Conservation (phyloP, 2,888 invertebrate genomes). For the Hybos culiciformis region DNA sequence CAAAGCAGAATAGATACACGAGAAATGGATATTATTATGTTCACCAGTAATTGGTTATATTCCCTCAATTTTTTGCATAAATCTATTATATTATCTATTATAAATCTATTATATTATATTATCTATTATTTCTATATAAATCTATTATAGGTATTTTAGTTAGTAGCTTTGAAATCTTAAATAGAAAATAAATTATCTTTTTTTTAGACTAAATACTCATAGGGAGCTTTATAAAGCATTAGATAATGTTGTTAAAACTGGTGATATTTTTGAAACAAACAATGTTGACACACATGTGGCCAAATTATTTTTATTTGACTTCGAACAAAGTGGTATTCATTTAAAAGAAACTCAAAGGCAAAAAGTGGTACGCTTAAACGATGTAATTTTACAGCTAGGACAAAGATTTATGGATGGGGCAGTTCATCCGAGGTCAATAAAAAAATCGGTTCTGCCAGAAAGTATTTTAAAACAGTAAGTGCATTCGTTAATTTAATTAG, state of each 20-base stretch:
- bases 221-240: conserved; percentile 67
- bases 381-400: conserved; percentile 69
- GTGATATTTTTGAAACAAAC: conserved; percentile 50
- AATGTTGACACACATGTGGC: conserved; percentile 76
- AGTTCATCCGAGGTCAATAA: conserved; percentile 51
- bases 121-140: too few relatives aligned
- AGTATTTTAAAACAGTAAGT: conserved; percentile 60
- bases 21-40: too few relatives aligned
- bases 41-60: too few relatives aligned
- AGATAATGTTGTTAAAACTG: conserved; percentile 50
- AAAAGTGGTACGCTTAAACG: conserved; percentile 74
- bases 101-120: too few relatives aligned
- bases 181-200: too few relatives aligned
- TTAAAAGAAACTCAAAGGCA: conserved; percentile 56
- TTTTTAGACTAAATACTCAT: conserved; percentile 76
- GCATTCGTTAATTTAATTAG: not conserved
- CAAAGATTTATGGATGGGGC: conserved; percentile 72
- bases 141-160: too few relatives aligned
- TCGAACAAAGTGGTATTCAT: conserved; percentile 96
- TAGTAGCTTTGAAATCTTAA: too few relatives aligned
- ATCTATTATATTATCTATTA: too few relatives aligned
- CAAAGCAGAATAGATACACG: too few relatives aligned
- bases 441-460: conserved; percentile 51
- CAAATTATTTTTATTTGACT: conserved; percentile 85
- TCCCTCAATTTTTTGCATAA: too few relatives aligned